Base-by-base conservation (phyloP, 2,797 vertebrate species). In the Tarsius wallacei region DNA sequence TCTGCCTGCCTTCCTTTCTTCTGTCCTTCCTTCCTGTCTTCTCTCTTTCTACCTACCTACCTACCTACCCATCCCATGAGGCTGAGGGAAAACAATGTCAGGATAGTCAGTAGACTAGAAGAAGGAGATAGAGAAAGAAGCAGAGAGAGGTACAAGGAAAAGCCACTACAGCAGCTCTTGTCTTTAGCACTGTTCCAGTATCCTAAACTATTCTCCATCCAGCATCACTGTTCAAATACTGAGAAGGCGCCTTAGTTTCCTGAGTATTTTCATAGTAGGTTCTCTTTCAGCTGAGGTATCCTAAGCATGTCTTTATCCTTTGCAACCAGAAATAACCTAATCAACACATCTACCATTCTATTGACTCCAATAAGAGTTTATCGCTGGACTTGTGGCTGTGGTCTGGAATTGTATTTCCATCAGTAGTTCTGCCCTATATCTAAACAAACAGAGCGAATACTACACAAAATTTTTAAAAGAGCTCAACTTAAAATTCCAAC, bases 301-400 rank as follows among this genome's bases (percentile, higher is more conserved):
- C 73, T 80, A 88, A 89, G n/a, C n/a, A 89, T 36, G 73, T 53
- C n/a, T 85, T 80, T 85, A 78, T 89, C 42, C n/a, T 92, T 24
- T 78, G 22, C 28, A 74, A 74, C 26, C 36, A 59, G 31, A 87
- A 95, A 80, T 85, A 92, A 82, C 64, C 42, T 74, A 87, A 95
- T 59, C n/a, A 66, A 61, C 8, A 82, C 19, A 84, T 16, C 57
- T 47, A 85, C 13, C 26, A 57, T 89, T 42, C 63, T 85, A 85
- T 33, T 61, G 76, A 90, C 66, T 66, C 57, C 64, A 89, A 36
- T 57, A 61, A 88, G 76, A 91, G 57, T 31, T 86, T 81, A 87
- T 51, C 42, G 59, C 4, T 87, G 33, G 47, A 51, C 26, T 78
- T 94, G 21, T 59, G 24, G 71, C 22, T 92, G 15, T 26, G 57